phyloP scores from a whole-genome alignment of 2,888 invertebrate species.

The Aphodius sticticus region DNA sequence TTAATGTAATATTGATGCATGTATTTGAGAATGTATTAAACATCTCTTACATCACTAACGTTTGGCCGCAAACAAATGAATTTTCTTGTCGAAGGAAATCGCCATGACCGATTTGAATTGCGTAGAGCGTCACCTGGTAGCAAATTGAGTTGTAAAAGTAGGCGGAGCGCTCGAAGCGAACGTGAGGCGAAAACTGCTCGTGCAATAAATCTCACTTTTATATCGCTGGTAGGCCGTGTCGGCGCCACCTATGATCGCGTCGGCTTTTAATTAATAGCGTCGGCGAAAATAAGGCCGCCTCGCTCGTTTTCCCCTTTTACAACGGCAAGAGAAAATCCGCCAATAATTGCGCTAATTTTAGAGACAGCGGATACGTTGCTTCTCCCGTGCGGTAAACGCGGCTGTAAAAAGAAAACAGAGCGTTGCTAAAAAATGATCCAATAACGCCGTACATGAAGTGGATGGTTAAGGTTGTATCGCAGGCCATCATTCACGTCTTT shows the following conservation, averaged over 20 bases:
- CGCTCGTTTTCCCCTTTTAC: neutral
- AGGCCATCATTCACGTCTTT: neutral
- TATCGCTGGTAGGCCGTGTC: neutral
- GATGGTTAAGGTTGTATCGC: neutral
- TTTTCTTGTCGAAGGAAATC: neutral
- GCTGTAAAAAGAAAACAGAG: neutral
- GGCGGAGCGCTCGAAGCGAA: neutral
- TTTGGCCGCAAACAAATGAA: no score
- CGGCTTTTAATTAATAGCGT: neutral
- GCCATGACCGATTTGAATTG: neutral
- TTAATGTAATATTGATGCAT: no score
- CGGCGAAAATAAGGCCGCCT: neutral
- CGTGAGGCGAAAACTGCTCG: neutral
- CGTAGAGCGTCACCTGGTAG: neutral
- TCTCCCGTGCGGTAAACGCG: neutral
- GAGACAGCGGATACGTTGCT: neutral
- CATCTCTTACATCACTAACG: no score
- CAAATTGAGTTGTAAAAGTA: neutral
- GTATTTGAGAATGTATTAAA: no score
- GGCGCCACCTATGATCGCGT: neutral
- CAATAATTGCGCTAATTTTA: neutral
- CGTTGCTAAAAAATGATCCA: neutral
- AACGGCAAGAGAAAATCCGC: neutral
- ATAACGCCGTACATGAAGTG: conserved; percentile 4
- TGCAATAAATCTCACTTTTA: conserved; percentile 4